Evolutionary conservation across 2,113 vertebrate genomes (phyloP), one percentile per base, ranked within the genome.

Genomic region (Stomatorhinus ivindoensis): DNA sequence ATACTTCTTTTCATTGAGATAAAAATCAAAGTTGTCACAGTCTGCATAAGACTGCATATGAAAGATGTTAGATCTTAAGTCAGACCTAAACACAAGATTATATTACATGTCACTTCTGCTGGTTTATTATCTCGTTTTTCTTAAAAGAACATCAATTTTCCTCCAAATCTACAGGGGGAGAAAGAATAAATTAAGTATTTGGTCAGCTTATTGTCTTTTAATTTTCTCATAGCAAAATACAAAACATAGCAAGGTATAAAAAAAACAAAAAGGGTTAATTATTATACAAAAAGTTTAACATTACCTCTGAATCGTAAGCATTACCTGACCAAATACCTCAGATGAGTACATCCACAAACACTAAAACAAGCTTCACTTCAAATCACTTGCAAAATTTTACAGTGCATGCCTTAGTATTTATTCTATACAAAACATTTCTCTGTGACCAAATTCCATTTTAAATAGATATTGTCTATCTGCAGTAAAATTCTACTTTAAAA

Each of bases 231-330:
- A 89, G 80, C 89, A 90, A 90, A 91, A 92, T 92, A 91, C 90
- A 86, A 86, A 86, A 86, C 88, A 91, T 89, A 89, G 87, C 89
- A 89, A 90, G 89, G 90, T 92, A 91, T 88, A 92, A 90, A 91
- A 90, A 88, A 90, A 90, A 15, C 46, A 90, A 91, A 88, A 89
- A 65, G 6, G 13, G 35, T 46, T 58, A 55, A 61, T 80, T 91
- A 91, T 90, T 86, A 90, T 92, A 92, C 88, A 80, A 92, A 90
- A 92, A 91, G 76, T 31, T 88, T 82, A 90, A 82, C 61, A 90
- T 48, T 65, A 90, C 85, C 7, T 82, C 39, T 89, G 87, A 87
- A 89, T 61, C 46, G 83, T 90, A 89, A 21, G 87, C 48, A 88
- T 86, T 80, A 89, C 90, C 88, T 91, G 86, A 92, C 86, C 89